These are phyloP conservation scores for Leptoteleia sp. DNA, from an alignment of 1,140 invertebrate genomes.

Conservation along the genomic window DNA sequence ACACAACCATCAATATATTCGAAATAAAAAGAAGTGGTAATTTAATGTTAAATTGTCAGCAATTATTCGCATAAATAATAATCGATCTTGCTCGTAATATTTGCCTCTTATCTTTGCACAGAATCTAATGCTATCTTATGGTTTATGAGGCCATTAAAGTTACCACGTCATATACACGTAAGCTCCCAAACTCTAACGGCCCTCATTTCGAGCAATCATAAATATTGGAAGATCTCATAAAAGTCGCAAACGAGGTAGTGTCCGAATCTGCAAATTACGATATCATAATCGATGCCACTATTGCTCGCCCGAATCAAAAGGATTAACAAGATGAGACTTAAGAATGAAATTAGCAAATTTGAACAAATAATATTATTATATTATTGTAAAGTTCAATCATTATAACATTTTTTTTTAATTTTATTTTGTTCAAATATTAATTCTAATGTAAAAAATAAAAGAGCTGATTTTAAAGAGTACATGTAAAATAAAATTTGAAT, in stretches of 20 bases:
- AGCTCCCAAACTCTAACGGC: slow-evolving; percentile 33
- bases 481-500: too few species aligned
- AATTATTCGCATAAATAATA: slow-evolving; percentile 55
- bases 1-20: slow-evolving; percentile 6
- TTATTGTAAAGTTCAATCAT: too few species aligned
- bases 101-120: slow-evolving; percentile 38
- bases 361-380: too few species aligned
- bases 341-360: too few species aligned
- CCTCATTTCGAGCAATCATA: slow-evolving; percentile 52
- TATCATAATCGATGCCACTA: slow-evolving; percentile 13
- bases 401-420: too few species aligned
- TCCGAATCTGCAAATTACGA: slow-evolving; percentile 16
- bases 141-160: slow-evolving; percentile 68
- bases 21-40: slow-evolving; percentile 13
- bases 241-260: slow-evolving; percentile 24
- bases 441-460: too few species aligned
- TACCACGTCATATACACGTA: slow-evolving; percentile 61
- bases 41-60: slow-evolving; percentile 51
- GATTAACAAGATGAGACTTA: slow-evolving; percentile 5
- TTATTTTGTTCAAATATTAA: too few species aligned
- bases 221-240: slow-evolving; percentile 52
- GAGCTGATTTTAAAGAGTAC: too few species aligned
- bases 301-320: slow-evolving; percentile 1
- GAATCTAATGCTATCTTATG: slow-evolving; percentile 59
- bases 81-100: slow-evolving; percentile 46